A percentile compares a stretch with the other conserved stretches of the same genome.
These are phyloP conservation scores for Drosophila falleni DNA, from an alignment of 2,888 invertebrate species.

Conservation along the genomic window DNA sequence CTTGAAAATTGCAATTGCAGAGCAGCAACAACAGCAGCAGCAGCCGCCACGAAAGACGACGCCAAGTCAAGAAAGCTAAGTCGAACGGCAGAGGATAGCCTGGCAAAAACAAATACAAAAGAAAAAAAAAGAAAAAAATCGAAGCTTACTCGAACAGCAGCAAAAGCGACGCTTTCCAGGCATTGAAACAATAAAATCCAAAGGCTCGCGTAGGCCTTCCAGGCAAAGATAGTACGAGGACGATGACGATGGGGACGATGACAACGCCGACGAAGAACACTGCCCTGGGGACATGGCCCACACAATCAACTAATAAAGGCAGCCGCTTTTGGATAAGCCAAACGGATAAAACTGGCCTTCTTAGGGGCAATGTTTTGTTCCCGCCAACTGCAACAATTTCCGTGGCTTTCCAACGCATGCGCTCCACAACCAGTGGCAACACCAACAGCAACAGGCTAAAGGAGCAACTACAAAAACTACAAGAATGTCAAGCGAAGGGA, in stretches of 20 bases:
- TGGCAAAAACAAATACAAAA: slow-evolving; percentile 37
- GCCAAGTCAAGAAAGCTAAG: slow-evolving; percentile 19
- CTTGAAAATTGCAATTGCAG: slow-evolving; percentile 83
- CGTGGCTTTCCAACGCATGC: slow-evolving; percentile 71
- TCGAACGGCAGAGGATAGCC: slow-evolving; percentile 3
- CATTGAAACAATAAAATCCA: slow-evolving; percentile 59
- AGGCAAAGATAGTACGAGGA: slow-evolving; percentile 36
- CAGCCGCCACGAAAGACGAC: slow-evolving; percentile 14
- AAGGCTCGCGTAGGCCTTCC: slow-evolving; percentile 60
- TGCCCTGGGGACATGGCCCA: slow-evolving; percentile 67
- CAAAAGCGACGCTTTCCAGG: slow-evolving; percentile 55
- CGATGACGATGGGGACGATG: slow-evolving; percentile 19
- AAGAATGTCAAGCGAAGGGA: slow-evolving; percentile 3
- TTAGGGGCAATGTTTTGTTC: slow-evolving; percentile 70
- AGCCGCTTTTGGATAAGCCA: slow-evolving; percentile 64
- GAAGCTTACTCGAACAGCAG: slow-evolving; percentile 16
- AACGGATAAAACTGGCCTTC: slow-evolving; percentile 67
- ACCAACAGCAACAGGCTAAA: slow-evolving; percentile 77
- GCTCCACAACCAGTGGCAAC: slow-evolving; percentile 34
- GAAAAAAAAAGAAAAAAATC: slow-evolving; percentile 1
- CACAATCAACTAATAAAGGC: slow-evolving; percentile 59
- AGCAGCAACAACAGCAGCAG: slow-evolving; percentile 21
- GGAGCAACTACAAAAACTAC: slow-evolving; percentile 8
- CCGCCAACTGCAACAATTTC: slow-evolving; percentile 75
- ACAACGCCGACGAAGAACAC: slow-evolving; percentile 26